Base-by-base conservation (phyloP, 1,140 invertebrate genomes). In the Aphis craccivora region DNA sequence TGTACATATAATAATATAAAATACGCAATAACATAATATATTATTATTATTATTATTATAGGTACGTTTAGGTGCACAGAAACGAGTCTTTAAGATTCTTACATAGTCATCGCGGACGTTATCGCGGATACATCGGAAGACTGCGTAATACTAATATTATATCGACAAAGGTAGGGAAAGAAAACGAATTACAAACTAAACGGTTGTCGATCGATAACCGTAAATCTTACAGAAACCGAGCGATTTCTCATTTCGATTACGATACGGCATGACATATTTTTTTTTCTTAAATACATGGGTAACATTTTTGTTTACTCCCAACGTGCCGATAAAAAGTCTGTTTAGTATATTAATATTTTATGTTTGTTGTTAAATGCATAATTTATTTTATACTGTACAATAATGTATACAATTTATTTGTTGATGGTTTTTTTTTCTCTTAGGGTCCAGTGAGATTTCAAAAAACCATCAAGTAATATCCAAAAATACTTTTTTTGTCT, bases 201-300 rank as follows among this genome's bases (percentile, higher is more conserved):
- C 88, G 88, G 51, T 90, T 60, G 40, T 60, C 88, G 51, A 40
- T 55, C 88, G 60, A 60, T 20, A 60, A 89, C 87, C 87, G 87
- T 60, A 90, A 90, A 90, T 90, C 88, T 53, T 90, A 60, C 37
- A 2, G 18, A 90, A 30, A 37, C 88, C 53, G 37, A 30, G 11
- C 11, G 88, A 90, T 90, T 90, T 90, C 88, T 90, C 20, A 60
- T 90, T 90, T 30, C 25, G 88, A 90, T 90, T 89, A 89, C 48
- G 53, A 37, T 30, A 35, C 22, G 30, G n/a, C 43, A 9, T n/a
- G 43, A 51, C 48, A 45, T 51, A n/a, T n/a, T n/a, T 76, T 76
- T 76, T 76, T 76, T 18, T 20, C 30, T 35, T 14, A 76, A 76
- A 76, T 20, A 76, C 60, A 76, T 23, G 53, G 60, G 30, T 30